Conservation (phyloP, 2,888 invertebrate genomes). For the Abscondita cerata region DNA sequence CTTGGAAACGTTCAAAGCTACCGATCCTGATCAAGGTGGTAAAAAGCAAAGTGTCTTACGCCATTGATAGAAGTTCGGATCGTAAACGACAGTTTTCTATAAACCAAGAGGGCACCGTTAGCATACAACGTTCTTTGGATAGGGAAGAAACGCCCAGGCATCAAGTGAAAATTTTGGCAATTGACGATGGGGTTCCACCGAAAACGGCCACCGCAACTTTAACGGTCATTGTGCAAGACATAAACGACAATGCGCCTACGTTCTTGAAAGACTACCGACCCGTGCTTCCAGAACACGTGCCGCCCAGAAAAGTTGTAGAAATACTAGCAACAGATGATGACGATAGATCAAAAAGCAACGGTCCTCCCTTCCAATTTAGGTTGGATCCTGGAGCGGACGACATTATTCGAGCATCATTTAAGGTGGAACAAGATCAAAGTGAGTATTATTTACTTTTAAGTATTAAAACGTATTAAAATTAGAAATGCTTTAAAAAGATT, state of each 20-base stretch:
- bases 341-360: conserved; percentile 92
- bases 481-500: too few relatives aligned
- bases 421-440: conserved; percentile 96
- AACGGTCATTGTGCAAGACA: conserved; percentile 93
- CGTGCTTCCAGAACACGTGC: conserved; percentile 91
- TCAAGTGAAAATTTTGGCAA: conserved; percentile 95
- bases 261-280: conserved; percentile 93
- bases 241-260: conserved; percentile 94
- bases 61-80: conserved; percentile 91
- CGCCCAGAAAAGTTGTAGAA: conserved; percentile 90
- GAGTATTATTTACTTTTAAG: conserved; percentile 54
- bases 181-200: conserved; percentile 92
- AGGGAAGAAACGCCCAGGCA: conserved; percentile 94
- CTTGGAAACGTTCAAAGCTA: conserved; percentile 92
- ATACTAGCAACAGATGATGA: conserved; percentile 94
- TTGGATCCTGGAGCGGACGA: conserved; percentile 94
- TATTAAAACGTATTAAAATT: too few relatives aligned
- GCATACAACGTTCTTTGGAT: conserved; percentile 90
- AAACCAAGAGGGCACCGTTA: conserved; percentile 93
- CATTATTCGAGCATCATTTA: conserved; percentile 91
- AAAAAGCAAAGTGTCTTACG: conserved; percentile 90
- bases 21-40: conserved; percentile 95
- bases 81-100: conserved; percentile 93
- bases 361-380: conserved; percentile 95
- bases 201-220: conserved; percentile 93